phyloP scores from a whole-genome alignment of 2,888 invertebrate genomes.

The Agrochola lychnidis region DNA sequence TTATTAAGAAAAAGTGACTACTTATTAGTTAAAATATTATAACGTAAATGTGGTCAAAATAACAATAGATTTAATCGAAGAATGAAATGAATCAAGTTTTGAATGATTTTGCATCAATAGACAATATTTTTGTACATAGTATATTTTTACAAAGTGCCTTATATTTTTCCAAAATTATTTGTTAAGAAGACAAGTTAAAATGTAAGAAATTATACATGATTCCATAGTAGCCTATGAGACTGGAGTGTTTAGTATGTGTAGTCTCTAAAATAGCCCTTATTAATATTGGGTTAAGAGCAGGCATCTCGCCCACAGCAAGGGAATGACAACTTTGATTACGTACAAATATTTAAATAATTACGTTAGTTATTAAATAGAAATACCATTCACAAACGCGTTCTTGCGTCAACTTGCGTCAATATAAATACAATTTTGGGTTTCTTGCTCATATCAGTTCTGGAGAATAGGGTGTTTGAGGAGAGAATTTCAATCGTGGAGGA shows the following conservation, averaged over 20 bases:
- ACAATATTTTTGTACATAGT: conserved; percentile 70
- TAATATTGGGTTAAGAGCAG: background rate
- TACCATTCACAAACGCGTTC: background rate
- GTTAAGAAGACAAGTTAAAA: background rate
- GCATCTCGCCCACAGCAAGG: background rate
- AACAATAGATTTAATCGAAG: conserved; percentile 11
- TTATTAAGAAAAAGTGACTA: conserved; percentile 63
- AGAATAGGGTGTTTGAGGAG: background rate
- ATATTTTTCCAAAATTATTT: conserved; percentile 32
- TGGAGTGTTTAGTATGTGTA: background rate
- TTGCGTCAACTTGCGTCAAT: background rate
- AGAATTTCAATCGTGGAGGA: no score
- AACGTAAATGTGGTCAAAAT: conserved; percentile 32
- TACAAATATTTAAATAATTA: conserved; percentile 13
- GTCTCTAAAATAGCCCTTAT: background rate
- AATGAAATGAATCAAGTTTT: conserved; percentile 28
- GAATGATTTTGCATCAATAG: conserved; percentile 36
- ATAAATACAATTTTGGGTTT: background rate
- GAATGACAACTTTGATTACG: background rate
- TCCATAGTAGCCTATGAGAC: conserved; percentile 24
- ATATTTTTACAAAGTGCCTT: conserved; percentile 65
- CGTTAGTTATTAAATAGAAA: background rate
- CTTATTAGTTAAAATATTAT: conserved; percentile 32
- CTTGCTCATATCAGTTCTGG: background rate
- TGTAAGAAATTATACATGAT: background rate